phyloP scores from a whole-genome alignment of 2,888 invertebrate species.

The Euproctis similis region DNA sequence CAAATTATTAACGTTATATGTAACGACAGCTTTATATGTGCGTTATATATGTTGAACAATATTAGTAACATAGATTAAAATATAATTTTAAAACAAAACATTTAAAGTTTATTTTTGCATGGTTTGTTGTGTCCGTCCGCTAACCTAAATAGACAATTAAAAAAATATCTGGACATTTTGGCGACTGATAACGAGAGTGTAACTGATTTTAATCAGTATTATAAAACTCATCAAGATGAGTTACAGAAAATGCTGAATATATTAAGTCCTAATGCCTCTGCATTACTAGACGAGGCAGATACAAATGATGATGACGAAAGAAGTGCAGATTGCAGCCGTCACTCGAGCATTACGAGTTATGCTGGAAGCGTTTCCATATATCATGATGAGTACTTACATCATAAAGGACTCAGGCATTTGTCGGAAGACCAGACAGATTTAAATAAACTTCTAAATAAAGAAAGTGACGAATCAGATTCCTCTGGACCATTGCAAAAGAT shows the following conservation, averaged over 20 bases:
- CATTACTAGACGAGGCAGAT: constrained; percentile 54
- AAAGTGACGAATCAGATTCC: constrained; percentile 57
- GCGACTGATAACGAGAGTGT: constrained; percentile 64
- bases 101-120: constrained; percentile 65
- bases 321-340: constrained; percentile 39
- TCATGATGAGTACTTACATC: constrained; percentile 52
- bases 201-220: constrained; percentile 57
- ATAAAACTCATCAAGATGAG: constrained; percentile 58
- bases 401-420: constrained; percentile 52
- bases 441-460: constrained; percentile 70
- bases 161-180: constrained; percentile 78
- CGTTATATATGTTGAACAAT: constrained; percentile 17
- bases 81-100: constrained; percentile 30
- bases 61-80: constrained; percentile 18
- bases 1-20: constrained; percentile 3
- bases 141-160: constrained; percentile 59
- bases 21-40: constrained; percentile 26
- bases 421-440: constrained; percentile 62
- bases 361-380: constrained; percentile 52
- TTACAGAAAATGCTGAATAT: constrained; percentile 52
- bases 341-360: constrained; percentile 47
- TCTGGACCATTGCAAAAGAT: constrained; percentile 71
- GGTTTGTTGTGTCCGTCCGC: constrained; percentile 57
- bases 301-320: constrained; percentile 56
- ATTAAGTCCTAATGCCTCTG: constrained; percentile 53